Base-by-base conservation (phyloP, 2,797 vertebrate genomes). In the Diplodus sargus region DNA sequence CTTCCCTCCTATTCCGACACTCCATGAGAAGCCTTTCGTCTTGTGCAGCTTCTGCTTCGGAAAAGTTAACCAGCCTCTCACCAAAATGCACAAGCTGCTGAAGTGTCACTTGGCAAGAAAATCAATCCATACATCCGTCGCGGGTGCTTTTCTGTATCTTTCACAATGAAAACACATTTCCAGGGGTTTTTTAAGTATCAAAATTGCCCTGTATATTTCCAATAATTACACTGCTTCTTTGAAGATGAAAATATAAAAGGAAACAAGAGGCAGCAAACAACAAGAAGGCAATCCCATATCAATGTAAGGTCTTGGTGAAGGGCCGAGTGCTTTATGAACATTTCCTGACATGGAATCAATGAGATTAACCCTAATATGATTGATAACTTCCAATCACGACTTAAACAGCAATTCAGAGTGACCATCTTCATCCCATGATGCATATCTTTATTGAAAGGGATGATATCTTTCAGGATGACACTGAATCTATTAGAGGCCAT, bases 401-500 rank as follows among this genome's bases (percentile, higher is more conserved):
- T 70, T 62, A 17, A 74, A 16, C 42, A 47, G 58, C 28, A 53
- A 20, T 62, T 66, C 20, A 81, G n/a, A 66, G 28, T 17, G 42
- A 60, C 53, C 17, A 63, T 52, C 56, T 34, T 70, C 25, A 59
- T 70, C 39, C 48, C 20, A 13, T 63, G 51, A 81, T 84, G 58
- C 54, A 69, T 64, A 67, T 83, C 71, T 84, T 68, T 74, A 71
- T 64, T 60, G 34, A 51, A 72, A 66, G n/a, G 57, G 74, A 53
- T 54, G 1, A 57, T 63, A 63, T 74, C 71, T 63, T 43, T 34
- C 49, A 34, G 45, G 53, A 43, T 75, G 70, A 76, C 80, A 76
- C n/a, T 59, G 47, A 82, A 81, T 39, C 72, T 62, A 79, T 84
- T 74, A 82, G 76, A 49, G n/a, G 51, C 4, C 25, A 45, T 63